phyloP scores from a whole-genome alignment of 1,140 invertebrate genomes.

The Lerema accius region DNA sequence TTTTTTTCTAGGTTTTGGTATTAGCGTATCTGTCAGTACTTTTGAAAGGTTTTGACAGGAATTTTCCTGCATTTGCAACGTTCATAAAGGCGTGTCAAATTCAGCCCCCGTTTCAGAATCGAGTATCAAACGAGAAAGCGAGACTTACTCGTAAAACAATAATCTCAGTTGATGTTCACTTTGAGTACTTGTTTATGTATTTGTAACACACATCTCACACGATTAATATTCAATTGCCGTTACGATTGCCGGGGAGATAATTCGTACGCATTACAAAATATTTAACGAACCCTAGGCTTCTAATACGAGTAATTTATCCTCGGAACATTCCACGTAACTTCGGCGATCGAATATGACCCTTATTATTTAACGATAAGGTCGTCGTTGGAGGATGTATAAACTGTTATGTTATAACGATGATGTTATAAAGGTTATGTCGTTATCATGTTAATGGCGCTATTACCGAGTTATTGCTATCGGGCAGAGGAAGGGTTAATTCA shows the following conservation, averaged over 20 bases:
- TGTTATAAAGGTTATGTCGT: constrained; percentile 31
- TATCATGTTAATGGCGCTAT: constrained; percentile 26
- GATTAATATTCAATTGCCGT: neutral
- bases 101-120: too few species aligned
- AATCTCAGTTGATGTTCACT: neutral
- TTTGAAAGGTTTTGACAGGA: too few species aligned
- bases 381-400: constrained; percentile 16
- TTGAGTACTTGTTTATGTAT: neutral
- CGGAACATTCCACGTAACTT: neutral
- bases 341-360: constrained; percentile 15
- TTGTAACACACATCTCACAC: neutral
- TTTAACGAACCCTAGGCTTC: neutral
- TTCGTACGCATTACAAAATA: constrained; percentile 4
- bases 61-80: too few species aligned
- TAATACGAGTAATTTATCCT: constrained; percentile 4
- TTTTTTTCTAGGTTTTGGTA: too few species aligned
- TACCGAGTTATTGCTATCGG: constrained; percentile 23
- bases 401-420: constrained; percentile 32
- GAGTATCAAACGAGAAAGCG: too few species aligned
- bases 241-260: neutral
- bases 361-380: constrained; percentile 13
- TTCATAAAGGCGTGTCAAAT: too few species aligned
- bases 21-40: too few species aligned
- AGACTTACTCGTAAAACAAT: too few species aligned
- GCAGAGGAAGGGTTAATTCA: constrained; percentile 26